Evolutionary conservation across 2,888 invertebrate species (phyloP).

Genomic region (Apamea epomidion): DNA sequence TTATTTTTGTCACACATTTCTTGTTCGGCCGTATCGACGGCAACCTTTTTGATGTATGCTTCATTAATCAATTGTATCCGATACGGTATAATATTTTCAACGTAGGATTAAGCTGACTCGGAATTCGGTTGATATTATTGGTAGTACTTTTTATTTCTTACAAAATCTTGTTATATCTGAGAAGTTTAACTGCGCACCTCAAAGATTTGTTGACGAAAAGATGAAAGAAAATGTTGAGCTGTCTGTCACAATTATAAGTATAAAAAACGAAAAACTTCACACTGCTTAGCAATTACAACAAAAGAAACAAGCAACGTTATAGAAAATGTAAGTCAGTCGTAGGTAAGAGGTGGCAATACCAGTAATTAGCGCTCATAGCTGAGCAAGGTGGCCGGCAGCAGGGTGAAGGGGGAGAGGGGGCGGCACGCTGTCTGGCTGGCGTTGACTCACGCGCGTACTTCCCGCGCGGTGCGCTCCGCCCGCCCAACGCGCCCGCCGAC

Average conservation of each 20-base stretch:
- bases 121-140: conserved; percentile 28
- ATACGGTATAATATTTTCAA: conserved; percentile 63
- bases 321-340: conserved; percentile 44
- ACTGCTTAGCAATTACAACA: conserved; percentile 28
- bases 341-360: conserved; percentile 52
- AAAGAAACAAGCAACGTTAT: conserved; percentile 34
- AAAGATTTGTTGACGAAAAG: neutral
- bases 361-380: conserved; percentile 58
- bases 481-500: conserved; percentile 44
- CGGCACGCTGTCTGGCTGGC: conserved; percentile 77
- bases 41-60: conserved; percentile 83
- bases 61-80: conserved; percentile 77
- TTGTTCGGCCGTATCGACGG: conserved; percentile 85
- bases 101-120: conserved; percentile 35
- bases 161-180: neutral
- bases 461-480: conserved; percentile 63
- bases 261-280: neutral
- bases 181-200: neutral
- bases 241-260: neutral
- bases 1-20: conserved; percentile 86
- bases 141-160: neutral
- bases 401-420: conserved; percentile 51
- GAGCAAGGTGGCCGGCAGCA: conserved; percentile 31
- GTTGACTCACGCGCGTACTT: conserved; percentile 77
- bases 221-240: conserved; percentile 15